Conservation (phyloP, 2,797 vertebrate species). For the Hippoglossus hippoglossus region DNA sequence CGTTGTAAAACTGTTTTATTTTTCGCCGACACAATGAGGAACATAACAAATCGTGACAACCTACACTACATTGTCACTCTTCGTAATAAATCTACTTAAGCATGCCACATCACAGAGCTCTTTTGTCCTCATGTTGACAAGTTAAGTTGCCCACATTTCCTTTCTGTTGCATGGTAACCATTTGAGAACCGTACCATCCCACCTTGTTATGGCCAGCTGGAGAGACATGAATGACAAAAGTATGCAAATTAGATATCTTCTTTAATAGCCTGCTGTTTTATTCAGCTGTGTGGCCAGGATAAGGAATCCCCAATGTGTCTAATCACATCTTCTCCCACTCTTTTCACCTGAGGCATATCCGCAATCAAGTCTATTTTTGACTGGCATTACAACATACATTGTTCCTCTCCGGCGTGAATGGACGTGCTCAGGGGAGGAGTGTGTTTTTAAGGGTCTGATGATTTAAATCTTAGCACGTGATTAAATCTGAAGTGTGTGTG, state of each 20-base stretch:
- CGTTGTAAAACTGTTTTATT: too few relatives aligned
- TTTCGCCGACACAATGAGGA: background rate
- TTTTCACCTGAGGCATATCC: slow-evolving; percentile 70
- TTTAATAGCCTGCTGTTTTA: slow-evolving; percentile 76
- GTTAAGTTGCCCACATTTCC: slow-evolving; percentile 64
- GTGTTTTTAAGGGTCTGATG: background rate
- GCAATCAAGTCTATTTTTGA: slow-evolving; percentile 69
- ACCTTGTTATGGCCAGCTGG: slow-evolving; percentile 62
- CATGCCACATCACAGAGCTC: slow-evolving; percentile 45
- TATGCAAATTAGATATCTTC: slow-evolving; percentile 71
- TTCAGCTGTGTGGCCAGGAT: slow-evolving; percentile 73
- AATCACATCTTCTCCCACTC: slow-evolving; percentile 74
- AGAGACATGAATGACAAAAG: slow-evolving; percentile 64
- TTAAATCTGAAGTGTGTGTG: slow-evolving; percentile 9
- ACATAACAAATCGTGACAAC: slow-evolving; percentile 43
- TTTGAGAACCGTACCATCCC: slow-evolving; percentile 51
- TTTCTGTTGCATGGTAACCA: slow-evolving; percentile 69
- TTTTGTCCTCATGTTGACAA: slow-evolving; percentile 58
- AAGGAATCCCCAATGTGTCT: slow-evolving; percentile 72
- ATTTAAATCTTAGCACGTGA: slow-evolving; percentile 13
- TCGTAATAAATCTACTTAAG: slow-evolving; percentile 55
- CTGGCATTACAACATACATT: slow-evolving; percentile 35
- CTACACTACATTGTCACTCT: slow-evolving; percentile 56
- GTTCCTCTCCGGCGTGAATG: slow-evolving; percentile 22
- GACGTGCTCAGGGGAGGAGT: background rate